Percentiles rank a stretch among this genome's conserved stretches.
Conservation (phyloP, 2,888 invertebrate species). For the Carpatolechia fugitivella region DNA sequence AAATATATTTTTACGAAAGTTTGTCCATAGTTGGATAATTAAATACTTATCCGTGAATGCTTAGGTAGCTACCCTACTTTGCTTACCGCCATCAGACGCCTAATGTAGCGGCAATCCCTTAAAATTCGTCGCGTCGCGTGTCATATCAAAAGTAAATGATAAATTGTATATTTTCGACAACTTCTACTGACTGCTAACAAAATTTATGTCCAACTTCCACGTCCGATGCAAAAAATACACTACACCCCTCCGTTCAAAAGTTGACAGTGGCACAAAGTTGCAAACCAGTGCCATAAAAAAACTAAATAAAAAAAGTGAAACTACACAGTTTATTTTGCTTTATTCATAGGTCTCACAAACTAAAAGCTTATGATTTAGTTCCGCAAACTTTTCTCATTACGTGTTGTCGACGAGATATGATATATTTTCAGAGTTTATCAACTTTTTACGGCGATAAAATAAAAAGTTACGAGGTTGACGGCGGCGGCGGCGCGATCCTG, state of each 20-base stretch:
- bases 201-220: no score
- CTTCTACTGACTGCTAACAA: background rate
- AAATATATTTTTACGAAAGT: no score
- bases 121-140: no score
- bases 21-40: no score
- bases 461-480: background rate
- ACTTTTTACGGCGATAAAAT: conserved; percentile 14
- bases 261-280: no score
- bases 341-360: conserved; percentile 8
- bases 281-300: background rate
- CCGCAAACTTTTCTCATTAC: conserved; percentile 19
- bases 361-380: conserved; percentile 17
- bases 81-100: no score
- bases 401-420: conserved; percentile 16
- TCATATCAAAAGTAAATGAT: background rate
- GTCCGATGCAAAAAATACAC: no score
- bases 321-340: conserved; percentile 7
- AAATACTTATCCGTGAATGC: no score
- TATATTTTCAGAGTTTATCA: conserved; percentile 15
- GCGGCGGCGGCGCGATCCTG: background rate
- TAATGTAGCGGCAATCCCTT: no score
- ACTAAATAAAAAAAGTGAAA: background rate
- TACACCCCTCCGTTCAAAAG: no score
- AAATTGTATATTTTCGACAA: background rate
- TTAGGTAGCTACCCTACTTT: no score